Conservation (phyloP, 35 echinoderm and acorn worm species). For the Acanthaster planci region DNA sequence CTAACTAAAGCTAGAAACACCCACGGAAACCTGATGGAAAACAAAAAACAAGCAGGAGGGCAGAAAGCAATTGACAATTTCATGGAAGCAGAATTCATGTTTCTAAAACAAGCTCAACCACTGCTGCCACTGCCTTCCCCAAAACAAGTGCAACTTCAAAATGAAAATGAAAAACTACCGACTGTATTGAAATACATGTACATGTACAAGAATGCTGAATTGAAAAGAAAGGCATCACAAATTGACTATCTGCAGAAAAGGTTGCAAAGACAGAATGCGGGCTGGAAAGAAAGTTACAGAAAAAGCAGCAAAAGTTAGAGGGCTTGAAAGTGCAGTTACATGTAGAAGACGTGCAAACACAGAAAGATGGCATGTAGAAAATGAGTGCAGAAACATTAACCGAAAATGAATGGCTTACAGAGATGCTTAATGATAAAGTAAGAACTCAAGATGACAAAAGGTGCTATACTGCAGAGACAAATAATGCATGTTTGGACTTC, state of each 20-base stretch:
- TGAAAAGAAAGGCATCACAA: slow-evolving; percentile 38
- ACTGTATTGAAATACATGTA: too few species aligned
- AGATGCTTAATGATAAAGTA: slow-evolving; percentile 42
- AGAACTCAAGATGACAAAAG: slow-evolving; percentile 2
- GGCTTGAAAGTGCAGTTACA: neutral
- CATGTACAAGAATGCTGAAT: slow-evolving; percentile 34
- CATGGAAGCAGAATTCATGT: too few species aligned
- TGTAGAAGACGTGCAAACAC: slow-evolving; percentile 20
- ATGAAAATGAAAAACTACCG: too few species aligned
- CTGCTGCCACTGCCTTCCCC: too few species aligned
- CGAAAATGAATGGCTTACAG: slow-evolving; percentile 57
- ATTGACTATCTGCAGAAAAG: slow-evolving; percentile 14
- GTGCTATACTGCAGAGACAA: slow-evolving; percentile 2
- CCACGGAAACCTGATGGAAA: too few species aligned
- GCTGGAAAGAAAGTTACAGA: neutral
- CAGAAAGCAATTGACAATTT: too few species aligned
- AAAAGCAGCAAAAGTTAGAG: slow-evolving; percentile 17
- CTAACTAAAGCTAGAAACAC: too few species aligned
- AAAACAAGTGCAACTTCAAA: too few species aligned
- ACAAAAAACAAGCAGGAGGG: too few species aligned
- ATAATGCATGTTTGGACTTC: slow-evolving; percentile 42
- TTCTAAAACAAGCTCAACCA: too few species aligned
- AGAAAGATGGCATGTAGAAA: neutral
- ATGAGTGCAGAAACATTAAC: slow-evolving; percentile 2
- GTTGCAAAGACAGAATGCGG: neutral